phyloP scores from a whole-genome alignment of 1,140 invertebrate genomes.

The Anoplophora glabripennis region DNA sequence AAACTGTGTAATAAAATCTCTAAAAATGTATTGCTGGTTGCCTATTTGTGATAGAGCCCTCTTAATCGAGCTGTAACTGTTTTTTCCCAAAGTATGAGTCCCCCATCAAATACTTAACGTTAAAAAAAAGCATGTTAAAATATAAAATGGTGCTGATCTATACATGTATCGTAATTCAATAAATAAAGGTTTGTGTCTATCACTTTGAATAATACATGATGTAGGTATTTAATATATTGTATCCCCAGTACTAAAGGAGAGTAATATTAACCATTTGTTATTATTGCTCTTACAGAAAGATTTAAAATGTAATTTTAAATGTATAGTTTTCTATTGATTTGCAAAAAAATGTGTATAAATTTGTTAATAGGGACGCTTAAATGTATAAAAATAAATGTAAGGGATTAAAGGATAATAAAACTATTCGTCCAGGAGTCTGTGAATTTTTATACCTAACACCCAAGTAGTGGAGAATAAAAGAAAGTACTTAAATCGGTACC shows the following conservation, averaged over 20 bases:
- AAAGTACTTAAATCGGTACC: too few relatives aligned
- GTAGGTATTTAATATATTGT: background rate
- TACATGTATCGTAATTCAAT: background rate
- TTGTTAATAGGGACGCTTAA: constrained; percentile 48
- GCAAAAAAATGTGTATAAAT: constrained; percentile 44
- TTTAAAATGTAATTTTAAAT: constrained; percentile 35
- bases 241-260: background rate
- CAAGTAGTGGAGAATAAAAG: too few relatives aligned
- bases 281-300: background rate
- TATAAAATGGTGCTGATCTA: too few relatives aligned
- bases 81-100: too few relatives aligned
- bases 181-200: too few relatives aligned
- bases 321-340: constrained; percentile 46
- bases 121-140: too few relatives aligned
- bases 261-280: background rate
- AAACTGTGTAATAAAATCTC: too few relatives aligned
- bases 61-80: too few relatives aligned
- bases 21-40: too few relatives aligned
- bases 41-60: too few relatives aligned
- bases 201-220: too few relatives aligned
- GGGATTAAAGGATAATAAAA: constrained; percentile 39
- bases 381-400: constrained; percentile 47
- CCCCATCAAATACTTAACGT: too few relatives aligned
- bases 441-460: background rate
- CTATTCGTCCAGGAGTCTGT: constrained; percentile 40